Percentiles rank a stretch among this genome's conserved stretches.
These are phyloP conservation scores for Tragulus kanchil DNA, from an alignment of 2,113 vertebrate species.

Conservation along the genomic window DNA sequence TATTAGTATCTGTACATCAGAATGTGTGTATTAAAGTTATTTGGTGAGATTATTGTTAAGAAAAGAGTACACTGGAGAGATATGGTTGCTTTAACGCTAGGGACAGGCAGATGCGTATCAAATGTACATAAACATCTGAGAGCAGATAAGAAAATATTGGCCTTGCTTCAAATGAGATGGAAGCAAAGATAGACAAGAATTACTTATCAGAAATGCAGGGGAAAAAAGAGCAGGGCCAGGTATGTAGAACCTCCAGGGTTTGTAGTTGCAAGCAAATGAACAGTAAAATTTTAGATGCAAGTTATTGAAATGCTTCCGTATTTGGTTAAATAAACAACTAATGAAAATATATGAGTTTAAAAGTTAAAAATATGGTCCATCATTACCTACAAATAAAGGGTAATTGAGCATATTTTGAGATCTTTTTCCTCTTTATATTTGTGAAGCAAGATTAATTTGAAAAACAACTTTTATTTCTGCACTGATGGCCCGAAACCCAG, in stretches of 20 bases:
- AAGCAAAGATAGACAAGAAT: constrained; percentile 75
- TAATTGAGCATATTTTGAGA: constrained; percentile 50
- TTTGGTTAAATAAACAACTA: constrained; percentile 79
- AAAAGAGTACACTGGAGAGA: constrained; percentile 57
- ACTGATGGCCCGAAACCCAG: neutral
- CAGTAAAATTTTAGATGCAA: constrained; percentile 78
- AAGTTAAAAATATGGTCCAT: constrained; percentile 64
- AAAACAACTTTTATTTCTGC: constrained; percentile 53
- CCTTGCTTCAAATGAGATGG: constrained; percentile 67
- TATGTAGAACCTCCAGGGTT: constrained; percentile 65
- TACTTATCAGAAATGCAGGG: constrained; percentile 80
- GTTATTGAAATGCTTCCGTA: constrained; percentile 77
- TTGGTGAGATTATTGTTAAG: constrained; percentile 58
- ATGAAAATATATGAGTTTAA: constrained; percentile 47
- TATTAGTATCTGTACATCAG: constrained; percentile 42
- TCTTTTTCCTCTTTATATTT: neutral
- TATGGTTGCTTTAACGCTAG: constrained; percentile 58
- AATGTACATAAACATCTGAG: constrained; percentile 48
- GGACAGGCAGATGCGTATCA: constrained; percentile 33
- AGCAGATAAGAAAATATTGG: constrained; percentile 74
- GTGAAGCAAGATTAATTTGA: constrained; percentile 45
- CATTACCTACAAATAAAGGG: constrained; percentile 57
- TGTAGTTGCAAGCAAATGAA: constrained; percentile 70
- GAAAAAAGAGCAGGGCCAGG: constrained; percentile 74
- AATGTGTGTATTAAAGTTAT: constrained; percentile 50